Percentiles rank a stretch among this genome's conserved stretches.
phyloP scores from a whole-genome alignment of 2,888 invertebrate species.

The Trichacis sp. region DNA sequence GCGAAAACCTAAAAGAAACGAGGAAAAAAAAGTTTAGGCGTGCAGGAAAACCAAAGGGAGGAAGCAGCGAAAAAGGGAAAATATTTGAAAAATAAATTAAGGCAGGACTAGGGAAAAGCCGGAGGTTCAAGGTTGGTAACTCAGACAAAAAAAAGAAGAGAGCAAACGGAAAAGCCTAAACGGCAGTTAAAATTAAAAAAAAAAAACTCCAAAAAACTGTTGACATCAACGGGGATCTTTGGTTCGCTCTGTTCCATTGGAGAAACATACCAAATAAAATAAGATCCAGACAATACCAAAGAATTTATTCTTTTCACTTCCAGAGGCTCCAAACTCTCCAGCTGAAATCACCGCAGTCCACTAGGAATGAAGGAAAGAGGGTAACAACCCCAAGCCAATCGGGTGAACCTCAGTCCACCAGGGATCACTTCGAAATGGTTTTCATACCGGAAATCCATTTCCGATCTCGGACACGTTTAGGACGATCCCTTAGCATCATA shows the following conservation, averaged over 20 bases:
- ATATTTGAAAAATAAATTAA: constrained; percentile 11
- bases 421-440: too few relatives aligned
- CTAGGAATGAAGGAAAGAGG: too few relatives aligned
- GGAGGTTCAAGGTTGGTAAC: constrained; percentile 17
- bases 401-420: too few relatives aligned
- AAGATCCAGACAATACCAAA: constrained; percentile 19
- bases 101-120: constrained; percentile 3
- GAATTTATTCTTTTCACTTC: constrained; percentile 21
- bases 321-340: too few relatives aligned
- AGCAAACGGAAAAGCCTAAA: constrained; percentile 29
- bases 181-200: constrained; percentile 23
- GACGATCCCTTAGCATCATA: too few relatives aligned
- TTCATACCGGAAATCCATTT: too few relatives aligned
- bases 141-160: constrained; percentile 17
- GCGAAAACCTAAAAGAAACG: too few relatives aligned
- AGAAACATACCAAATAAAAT: too few relatives aligned
- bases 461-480: too few relatives aligned
- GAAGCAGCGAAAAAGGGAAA: constrained; percentile 18
- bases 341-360: too few relatives aligned
- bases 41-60: constrained; percentile 7
- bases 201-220: constrained; percentile 24
- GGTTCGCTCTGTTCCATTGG: constrained; percentile 33
- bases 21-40: too few relatives aligned
- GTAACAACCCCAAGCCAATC: too few relatives aligned
- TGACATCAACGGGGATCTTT: constrained; percentile 22